Evolutionary conservation across 2,888 invertebrate species (phyloP), one percentile per base, ranked within the genome.

Genomic region (Nemapogon koenigi): DNA sequence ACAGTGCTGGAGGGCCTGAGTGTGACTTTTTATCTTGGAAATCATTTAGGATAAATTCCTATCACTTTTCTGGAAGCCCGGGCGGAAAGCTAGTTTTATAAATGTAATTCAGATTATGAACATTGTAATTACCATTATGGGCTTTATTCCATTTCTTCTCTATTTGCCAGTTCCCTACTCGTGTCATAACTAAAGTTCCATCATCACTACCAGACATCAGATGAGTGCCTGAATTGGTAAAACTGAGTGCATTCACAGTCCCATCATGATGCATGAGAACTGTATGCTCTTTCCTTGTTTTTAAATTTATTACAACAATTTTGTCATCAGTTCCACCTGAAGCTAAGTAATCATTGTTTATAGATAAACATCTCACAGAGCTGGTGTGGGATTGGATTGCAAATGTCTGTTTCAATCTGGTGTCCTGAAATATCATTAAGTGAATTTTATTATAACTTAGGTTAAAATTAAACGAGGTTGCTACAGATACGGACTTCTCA

Each of bases 241-340:
- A 95, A 2, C 84, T 80, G 30, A 96, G 61, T 37, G 88, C 76
- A 48, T 89, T 94, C 6, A 97, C 81, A 1, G 93, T 90, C 57
- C 94, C 91, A 56, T 85, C 82, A 55, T 97, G 97, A 46, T 90
- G 87, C 55, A 88, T 85, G 28, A 97, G 72, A 47, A 88, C 86
- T 26, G 91, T 92, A 42, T 88, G 83, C 59, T 94, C 92, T 51
- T 84, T 86, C 22, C 93, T 82, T 1, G 81, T 82, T 46, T 84
- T 84, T 76, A 97, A 83, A 57, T 95, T 90, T 47, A 94, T 92
- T 3, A 97, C 73, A 37, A 89, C 86, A 38, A 97, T 87, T 43
- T 89, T 86, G 68, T 97, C 97, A 66, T 97, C 97, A 2, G 90
- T 86, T 35, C 92, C 91, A 6, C 94, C 95, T 1, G 94, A 91